Conservation (phyloP, 2,888 invertebrate genomes). For the Torymus auratus region DNA sequence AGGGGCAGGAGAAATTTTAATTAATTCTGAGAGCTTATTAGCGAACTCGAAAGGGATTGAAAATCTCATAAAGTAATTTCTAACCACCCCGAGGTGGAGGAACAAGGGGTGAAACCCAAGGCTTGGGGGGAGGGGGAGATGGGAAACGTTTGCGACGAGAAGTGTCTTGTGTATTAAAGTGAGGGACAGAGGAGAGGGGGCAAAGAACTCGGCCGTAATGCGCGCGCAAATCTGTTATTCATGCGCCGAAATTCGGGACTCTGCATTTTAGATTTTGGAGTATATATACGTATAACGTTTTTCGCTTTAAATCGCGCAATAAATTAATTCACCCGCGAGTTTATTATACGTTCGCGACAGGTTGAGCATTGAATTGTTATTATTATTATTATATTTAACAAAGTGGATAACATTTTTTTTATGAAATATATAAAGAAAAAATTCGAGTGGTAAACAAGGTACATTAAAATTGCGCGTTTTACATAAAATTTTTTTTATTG, state of each 20-base stretch:
- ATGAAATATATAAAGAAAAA: not conserved
- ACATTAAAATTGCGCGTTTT: not conserved
- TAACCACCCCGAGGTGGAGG: slow-evolving; percentile 51
- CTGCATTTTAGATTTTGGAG: too few relatives aligned
- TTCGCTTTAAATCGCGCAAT: too few relatives aligned
- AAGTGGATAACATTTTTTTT: not conserved
- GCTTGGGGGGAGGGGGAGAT: slow-evolving; percentile 19
- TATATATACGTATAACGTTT: too few relatives aligned
- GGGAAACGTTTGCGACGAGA: slow-evolving; percentile 56
- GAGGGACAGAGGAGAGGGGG: not conserved
- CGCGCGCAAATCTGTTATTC: too few relatives aligned
- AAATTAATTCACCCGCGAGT: too few relatives aligned
- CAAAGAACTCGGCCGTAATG: slow-evolving; percentile 11
- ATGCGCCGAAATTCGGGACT: too few relatives aligned
- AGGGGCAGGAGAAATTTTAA: slow-evolving; percentile 64
- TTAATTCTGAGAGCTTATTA: slow-evolving; percentile 69
- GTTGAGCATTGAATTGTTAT: too few relatives aligned
- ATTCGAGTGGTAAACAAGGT: not conserved
- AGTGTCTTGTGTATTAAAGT: slow-evolving; percentile 57
- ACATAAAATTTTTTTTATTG: not conserved
- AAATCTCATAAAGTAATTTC: slow-evolving; percentile 61
- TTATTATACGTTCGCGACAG: too few relatives aligned
- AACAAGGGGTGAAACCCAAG: slow-evolving; percentile 51
- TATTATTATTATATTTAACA: too few relatives aligned
- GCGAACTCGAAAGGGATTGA: slow-evolving; percentile 63